Conservation (phyloP, 2,888 invertebrate species). For the Trichacis sp. region DNA sequence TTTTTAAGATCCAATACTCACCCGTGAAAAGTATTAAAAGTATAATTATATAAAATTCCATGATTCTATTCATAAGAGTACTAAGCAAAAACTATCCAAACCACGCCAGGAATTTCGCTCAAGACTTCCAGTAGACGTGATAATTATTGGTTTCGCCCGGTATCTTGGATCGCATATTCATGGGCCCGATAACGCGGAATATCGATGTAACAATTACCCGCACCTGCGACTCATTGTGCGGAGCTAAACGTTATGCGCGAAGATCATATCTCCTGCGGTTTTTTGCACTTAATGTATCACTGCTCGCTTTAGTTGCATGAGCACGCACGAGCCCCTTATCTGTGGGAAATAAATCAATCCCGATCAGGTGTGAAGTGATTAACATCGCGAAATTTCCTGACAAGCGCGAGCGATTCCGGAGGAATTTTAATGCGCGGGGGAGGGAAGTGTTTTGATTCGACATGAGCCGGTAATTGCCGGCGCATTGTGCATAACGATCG, state of each 20-base stretch:
- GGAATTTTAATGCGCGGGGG: too few relatives aligned
- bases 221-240: slow-evolving; percentile 1
- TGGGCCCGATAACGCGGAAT: not conserved
- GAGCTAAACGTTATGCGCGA: not conserved
- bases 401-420: not conserved
- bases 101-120: not conserved
- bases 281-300: slow-evolving; percentile 5
- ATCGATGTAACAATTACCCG: not conserved
- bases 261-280: slow-evolving; percentile 20
- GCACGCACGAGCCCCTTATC: slow-evolving; percentile 9
- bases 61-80: too few relatives aligned
- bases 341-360: slow-evolving; percentile 17
- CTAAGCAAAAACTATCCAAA: too few relatives aligned
- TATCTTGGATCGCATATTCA: slow-evolving; percentile 22
- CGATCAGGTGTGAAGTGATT: slow-evolving; percentile 25
- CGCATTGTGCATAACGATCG: not conserved
- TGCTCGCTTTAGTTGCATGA: slow-evolving; percentile 9
- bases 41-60: too few relatives aligned
- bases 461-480: not conserved
- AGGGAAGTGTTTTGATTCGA: not conserved
- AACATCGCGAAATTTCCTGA: slow-evolving; percentile 7
- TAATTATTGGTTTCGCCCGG: slow-evolving; percentile 14
- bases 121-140: slow-evolving; percentile 8
- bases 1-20: too few relatives aligned
- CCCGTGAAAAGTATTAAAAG: too few relatives aligned